Evolutionary conservation across 37 sponge, comb jelly and placozoan genomes (phyloP), one percentile per base, ranked within the genome.

Genomic region (Bolinopsis microptera): DNA sequence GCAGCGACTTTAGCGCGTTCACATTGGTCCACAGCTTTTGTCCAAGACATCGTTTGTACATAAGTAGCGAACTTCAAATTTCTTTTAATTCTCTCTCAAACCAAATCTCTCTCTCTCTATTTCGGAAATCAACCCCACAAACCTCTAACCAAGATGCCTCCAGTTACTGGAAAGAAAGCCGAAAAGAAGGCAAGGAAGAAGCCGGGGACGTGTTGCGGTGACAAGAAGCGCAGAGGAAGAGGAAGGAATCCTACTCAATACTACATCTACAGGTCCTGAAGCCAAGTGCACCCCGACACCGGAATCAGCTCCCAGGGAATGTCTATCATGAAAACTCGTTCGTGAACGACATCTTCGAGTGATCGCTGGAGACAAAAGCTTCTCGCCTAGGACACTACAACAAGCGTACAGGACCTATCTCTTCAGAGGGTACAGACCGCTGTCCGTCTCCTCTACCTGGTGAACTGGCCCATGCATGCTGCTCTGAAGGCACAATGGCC

Each of bases 221-320:
- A 72, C n/a, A 76, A 93, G 38, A 96, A 92, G 94, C 94, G 94
- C 39, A 94, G 69, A 94, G 69, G 69, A 69, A 69, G 48, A 69
- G 98, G 25, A 96, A 96, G 95, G 98, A 97, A 93, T 94, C 96
- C 27, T 97, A 96, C 95, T 96, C 96, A 93, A 96, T 97, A n/a
- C 94, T 97, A 97, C 96, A 96, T 97, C 95, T 97, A 97, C 96
- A 97, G 96, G 74, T 96, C 96, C 24, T 94, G 96, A 94, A 97
- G 95, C 94, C 98, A 97, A 18, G 68, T 67, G 13, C 68, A 67
- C 18, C 68, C 68, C 18, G 68, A 67, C 18, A 67, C 68, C 18
- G 68, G 68, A 22, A 67, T 67, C 68, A 67, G 68, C 18, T 67
- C 68, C 68, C 13, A 67, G 68, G 68, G 68, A 13, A 67, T 67